A percentile compares a stretch with the other conserved stretches of the same genome.
Evolutionary conservation across 1,140 invertebrate species (phyloP).

Genomic region (Drosophila tani): DNA sequence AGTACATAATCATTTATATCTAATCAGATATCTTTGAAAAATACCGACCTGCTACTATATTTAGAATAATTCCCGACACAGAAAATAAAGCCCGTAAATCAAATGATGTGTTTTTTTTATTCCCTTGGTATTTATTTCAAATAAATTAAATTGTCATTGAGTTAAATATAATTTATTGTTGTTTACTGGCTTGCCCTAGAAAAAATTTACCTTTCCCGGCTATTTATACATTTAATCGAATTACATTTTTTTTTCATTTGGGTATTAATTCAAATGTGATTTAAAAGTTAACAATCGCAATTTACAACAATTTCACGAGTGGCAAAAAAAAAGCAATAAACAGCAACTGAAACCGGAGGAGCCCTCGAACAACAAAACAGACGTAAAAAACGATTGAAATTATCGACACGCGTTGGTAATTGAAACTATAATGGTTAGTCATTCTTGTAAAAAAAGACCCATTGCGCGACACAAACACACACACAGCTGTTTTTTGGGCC

Average conservation of each 20-base stretch:
- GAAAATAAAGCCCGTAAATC: background rate
- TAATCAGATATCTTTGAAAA: constrained; percentile 14
- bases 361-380: constrained; percentile 14
- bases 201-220: constrained; percentile 5
- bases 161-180: constrained; percentile 49
- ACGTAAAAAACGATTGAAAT: constrained; percentile 52
- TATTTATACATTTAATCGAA: constrained; percentile 39
- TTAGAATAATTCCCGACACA: background rate
- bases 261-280: constrained; percentile 43
- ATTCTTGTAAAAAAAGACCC: constrained; percentile 34
- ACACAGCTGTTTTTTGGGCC: constrained; percentile 38
- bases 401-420: constrained; percentile 70
- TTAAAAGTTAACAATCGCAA: constrained; percentile 44
- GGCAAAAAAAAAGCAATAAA: constrained; percentile 18
- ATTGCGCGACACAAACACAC: background rate
- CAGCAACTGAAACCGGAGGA: constrained; percentile 20
- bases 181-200: constrained; percentile 20
- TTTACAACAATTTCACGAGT: constrained; percentile 35
- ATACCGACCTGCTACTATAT: background rate
- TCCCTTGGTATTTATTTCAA: background rate
- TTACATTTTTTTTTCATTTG: constrained; percentile 30
- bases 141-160: constrained; percentile 45
- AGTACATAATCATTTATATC: background rate
- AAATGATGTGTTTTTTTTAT: background rate
- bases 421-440: constrained; percentile 61